These are phyloP conservation scores for Mycteria americana DNA, from an alignment of 2,797 vertebrate genomes.

Conservation along the genomic window DNA sequence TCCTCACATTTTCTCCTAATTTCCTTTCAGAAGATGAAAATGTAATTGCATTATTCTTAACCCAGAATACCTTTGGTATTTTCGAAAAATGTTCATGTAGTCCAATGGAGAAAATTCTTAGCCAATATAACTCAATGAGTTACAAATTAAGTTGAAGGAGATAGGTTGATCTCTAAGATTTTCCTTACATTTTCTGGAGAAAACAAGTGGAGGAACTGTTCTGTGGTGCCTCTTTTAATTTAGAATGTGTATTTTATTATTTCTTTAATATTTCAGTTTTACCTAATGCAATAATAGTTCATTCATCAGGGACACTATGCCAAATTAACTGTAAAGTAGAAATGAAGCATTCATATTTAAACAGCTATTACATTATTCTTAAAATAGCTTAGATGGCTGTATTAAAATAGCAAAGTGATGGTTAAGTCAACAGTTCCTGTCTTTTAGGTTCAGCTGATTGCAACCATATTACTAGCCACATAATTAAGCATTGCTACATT, in stretches of 20 bases:
- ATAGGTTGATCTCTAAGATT: not conserved
- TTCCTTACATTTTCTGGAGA: not conserved
- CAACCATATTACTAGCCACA: not conserved
- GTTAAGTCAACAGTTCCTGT: conserved; percentile 1
- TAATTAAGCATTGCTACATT: not conserved
- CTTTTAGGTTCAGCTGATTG: not conserved
- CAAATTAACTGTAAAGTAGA: conserved; percentile 1
- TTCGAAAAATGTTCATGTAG: not conserved
- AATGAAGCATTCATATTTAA: conserved; percentile 23
- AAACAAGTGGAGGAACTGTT: not conserved
- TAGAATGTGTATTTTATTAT: not conserved
- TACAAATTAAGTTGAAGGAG: not conserved
- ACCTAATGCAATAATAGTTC: not conserved
- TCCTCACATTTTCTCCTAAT: not conserved
- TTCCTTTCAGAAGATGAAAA: not conserved
- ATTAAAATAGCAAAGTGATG: not conserved
- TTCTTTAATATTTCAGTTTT: not conserved
- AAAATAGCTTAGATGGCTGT: not conserved
- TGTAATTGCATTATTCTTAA: not conserved
- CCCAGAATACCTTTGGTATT: not conserved
- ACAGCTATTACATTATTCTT: not conserved
- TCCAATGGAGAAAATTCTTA: not conserved
- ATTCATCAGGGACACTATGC: not conserved
- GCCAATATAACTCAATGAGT: not conserved
- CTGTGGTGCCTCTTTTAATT: not conserved